A percentile compares a stretch with the other conserved stretches of the same genome.
Evolutionary conservation across 2,797 vertebrate species (phyloP).

Genomic region (Simalia tracyae): DNA sequence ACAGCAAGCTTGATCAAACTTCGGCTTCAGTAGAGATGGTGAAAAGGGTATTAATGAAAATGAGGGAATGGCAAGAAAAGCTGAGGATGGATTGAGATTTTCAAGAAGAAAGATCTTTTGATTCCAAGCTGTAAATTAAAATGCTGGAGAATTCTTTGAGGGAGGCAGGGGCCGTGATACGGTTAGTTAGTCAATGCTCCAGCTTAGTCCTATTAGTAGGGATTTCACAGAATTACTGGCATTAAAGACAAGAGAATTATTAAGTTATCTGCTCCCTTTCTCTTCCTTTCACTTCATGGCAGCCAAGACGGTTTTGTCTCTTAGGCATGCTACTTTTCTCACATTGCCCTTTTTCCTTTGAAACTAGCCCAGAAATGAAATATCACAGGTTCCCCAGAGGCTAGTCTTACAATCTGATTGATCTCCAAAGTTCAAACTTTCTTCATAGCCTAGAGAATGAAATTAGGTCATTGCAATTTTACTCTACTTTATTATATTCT

Average conservation of each 20-base stretch:
- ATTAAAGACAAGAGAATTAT: constrained; percentile 37
- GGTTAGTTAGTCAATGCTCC: background rate
- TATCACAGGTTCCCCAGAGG: constrained; percentile 51
- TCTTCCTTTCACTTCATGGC: background rate
- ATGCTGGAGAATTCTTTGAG: background rate
- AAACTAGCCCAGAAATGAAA: constrained; percentile 53
- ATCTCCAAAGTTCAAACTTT: constrained; percentile 38
- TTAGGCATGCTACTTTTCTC: constrained; percentile 44
- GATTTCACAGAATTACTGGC: constrained; percentile 32
- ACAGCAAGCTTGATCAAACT: background rate
- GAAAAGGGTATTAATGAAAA: background rate
- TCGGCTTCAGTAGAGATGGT: background rate
- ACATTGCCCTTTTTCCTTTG: constrained; percentile 46
- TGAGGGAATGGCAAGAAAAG: background rate
- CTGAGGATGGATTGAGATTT: constrained; percentile 4
- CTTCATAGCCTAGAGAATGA: constrained; percentile 57
- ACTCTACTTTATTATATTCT: constrained; percentile 55
- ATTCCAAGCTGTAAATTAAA: background rate
- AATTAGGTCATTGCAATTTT: constrained; percentile 64
- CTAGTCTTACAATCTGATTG: constrained; percentile 47
- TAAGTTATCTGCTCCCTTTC: constrained; percentile 1
- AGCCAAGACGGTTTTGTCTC: constrained; percentile 20
- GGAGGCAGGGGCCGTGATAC: background rate
- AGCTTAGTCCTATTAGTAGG: constrained; percentile 17
- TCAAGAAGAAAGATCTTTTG: background rate